Conservation (phyloP, 2,888 invertebrate species). For the Ichneumon xanthorius region DNA sequence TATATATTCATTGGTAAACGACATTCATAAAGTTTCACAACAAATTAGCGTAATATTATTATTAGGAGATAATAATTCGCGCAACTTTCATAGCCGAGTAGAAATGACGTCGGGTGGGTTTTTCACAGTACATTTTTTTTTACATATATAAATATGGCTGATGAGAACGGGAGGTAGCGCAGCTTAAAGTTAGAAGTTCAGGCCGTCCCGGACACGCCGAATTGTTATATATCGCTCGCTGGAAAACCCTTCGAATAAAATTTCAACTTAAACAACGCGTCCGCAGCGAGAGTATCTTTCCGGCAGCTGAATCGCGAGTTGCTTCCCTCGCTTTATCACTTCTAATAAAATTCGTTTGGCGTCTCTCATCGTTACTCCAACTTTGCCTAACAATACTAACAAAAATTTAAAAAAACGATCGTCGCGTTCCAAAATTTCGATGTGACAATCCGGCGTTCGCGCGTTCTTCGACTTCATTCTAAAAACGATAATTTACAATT, state of each 20-base stretch:
- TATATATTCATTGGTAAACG: constrained; percentile 29
- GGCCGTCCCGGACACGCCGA: constrained; percentile 74
- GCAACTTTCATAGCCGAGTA: constrained; percentile 26
- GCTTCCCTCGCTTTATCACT: not conserved
- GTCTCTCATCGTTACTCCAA: constrained; percentile 42
- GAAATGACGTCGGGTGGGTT: constrained; percentile 1
- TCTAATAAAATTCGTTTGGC: constrained; percentile 57
- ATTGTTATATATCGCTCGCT: constrained; percentile 50
- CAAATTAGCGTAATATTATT: constrained; percentile 28
- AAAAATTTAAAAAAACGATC: constrained; percentile 5
- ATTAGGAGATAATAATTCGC: constrained; percentile 22
- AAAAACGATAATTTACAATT: not conserved
- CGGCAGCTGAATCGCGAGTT: constrained; percentile 17
- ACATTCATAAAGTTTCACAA: constrained; percentile 52
- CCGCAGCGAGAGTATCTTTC: constrained; percentile 35
- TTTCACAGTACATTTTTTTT: constrained; percentile 8
- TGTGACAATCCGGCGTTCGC: constrained; percentile 46
- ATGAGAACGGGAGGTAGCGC: constrained; percentile 22
- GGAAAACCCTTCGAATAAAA: constrained; percentile 44
- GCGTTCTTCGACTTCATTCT: not conserved
- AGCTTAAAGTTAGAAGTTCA: constrained; percentile 70
- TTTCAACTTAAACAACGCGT: constrained; percentile 27
- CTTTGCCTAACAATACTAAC: constrained; percentile 20
- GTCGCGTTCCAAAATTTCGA: constrained; percentile 50
- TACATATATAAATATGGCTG: constrained; percentile 9